phyloP scores from a whole-genome alignment of 1,140 invertebrate genomes.

The Trichoplusia ni region DNA sequence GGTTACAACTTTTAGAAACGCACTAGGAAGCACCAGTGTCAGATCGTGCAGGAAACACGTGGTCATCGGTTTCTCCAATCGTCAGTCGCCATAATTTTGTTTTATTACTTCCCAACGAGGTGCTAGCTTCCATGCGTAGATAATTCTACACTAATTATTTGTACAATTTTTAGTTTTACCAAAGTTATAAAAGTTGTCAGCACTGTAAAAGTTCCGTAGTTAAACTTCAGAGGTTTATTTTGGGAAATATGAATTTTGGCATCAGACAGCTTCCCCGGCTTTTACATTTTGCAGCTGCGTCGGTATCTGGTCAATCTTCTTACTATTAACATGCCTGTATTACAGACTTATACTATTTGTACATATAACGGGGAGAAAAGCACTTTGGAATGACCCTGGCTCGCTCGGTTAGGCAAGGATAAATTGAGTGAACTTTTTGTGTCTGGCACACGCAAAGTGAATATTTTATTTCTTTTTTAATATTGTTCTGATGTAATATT shows the following conservation, averaged over 20 bases:
- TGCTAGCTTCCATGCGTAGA: slow-evolving; percentile 5
- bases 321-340: background rate
- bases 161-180: no score
- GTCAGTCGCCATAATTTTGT: slow-evolving; percentile 31
- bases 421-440: slow-evolving; percentile 33
- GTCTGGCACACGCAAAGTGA: slow-evolving; percentile 21
- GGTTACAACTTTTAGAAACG: slow-evolving; percentile 26
- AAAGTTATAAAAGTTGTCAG: no score
- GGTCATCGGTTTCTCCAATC: slow-evolving; percentile 39
- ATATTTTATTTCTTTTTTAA: slow-evolving; percentile 11
- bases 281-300: no score
- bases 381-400: slow-evolving; percentile 20
- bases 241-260: no score
- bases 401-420: slow-evolving; percentile 23
- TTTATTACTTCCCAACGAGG: slow-evolving; percentile 44
- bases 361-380: slow-evolving; percentile 8
- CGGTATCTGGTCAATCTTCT: background rate
- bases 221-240: no score
- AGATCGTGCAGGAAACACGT: slow-evolving; percentile 39
- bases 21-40: slow-evolving; percentile 21
- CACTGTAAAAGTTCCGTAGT: no score
- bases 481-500: slow-evolving; percentile 5
- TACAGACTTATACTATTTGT: slow-evolving; percentile 4
- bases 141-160: no score
- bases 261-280: no score